These are phyloP conservation scores for pig (Sus scrofa) DNA, from an alignment of 2,113 vertebrate species.

Conservation along the genomic window DNA sequence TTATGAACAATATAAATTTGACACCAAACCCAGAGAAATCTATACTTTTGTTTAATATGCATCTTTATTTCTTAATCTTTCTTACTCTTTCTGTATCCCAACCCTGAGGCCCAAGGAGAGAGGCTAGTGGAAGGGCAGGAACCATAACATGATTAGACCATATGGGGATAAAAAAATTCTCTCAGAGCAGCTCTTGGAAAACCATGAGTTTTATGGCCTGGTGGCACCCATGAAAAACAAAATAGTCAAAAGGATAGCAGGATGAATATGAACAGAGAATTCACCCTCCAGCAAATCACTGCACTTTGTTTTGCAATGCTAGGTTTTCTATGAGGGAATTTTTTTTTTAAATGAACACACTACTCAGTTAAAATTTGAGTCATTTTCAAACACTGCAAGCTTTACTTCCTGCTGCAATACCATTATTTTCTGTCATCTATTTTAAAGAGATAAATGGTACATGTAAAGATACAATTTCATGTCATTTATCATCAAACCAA, in stretches of 20 bases:
- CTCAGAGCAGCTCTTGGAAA: background rate
- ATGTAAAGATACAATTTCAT: background rate
- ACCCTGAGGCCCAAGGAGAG: background rate
- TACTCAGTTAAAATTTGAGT: background rate
- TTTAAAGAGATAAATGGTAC: slow-evolving; percentile 33
- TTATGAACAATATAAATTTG: background rate
- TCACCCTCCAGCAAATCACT: background rate
- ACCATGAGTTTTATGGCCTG: background rate
- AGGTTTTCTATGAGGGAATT: background rate
- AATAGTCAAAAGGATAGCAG: background rate
- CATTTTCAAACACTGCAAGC: background rate
- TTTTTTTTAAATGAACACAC: background rate
- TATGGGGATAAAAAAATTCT: background rate
- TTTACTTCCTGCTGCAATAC: background rate
- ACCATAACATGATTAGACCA: background rate
- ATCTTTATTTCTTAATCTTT: background rate
- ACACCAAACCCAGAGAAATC: background rate
- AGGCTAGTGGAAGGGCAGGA: background rate
- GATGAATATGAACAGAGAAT: background rate
- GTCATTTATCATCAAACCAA: slow-evolving; percentile 10
- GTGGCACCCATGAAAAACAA: background rate
- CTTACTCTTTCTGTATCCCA: background rate
- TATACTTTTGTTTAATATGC: background rate
- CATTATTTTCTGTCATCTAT: background rate
- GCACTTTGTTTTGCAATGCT: background rate